phyloP scores from a whole-genome alignment of 2,113 vertebrate genomes.

The Phalacrocorax brasilianus region DNA sequence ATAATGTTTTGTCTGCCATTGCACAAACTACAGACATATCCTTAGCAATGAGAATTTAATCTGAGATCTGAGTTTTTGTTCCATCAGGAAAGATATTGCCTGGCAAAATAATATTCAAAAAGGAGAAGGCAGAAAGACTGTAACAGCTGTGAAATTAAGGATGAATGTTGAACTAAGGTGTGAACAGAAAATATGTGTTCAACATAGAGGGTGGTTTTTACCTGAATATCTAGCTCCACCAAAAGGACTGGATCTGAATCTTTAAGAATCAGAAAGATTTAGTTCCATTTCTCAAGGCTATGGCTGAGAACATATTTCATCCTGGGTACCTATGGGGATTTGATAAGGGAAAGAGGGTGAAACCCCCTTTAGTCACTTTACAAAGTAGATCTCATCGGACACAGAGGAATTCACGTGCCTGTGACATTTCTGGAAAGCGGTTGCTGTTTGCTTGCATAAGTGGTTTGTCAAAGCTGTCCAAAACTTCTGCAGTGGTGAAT shows the following conservation, averaged over 20 bases:
- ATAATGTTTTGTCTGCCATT: background rate
- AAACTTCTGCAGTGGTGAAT: background rate
- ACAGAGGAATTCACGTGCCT: background rate
- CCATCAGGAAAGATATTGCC: background rate
- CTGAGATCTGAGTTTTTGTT: background rate
- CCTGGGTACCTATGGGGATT: background rate
- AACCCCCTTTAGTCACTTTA: background rate
- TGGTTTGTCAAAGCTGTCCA: background rate
- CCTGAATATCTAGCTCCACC: conserved; percentile 50
- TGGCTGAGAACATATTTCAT: background rate
- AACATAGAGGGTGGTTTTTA: background rate
- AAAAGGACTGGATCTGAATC: conserved; percentile 14
- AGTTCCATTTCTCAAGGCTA: background rate
- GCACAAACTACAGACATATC: background rate
- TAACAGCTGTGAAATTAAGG: background rate
- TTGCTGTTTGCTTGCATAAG: background rate
- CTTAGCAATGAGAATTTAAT: background rate
- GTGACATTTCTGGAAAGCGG: background rate
- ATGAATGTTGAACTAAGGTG: background rate
- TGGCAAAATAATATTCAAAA: background rate
- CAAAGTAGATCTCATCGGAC: background rate
- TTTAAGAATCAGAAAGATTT: background rate
- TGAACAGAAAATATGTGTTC: background rate
- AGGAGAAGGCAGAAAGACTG: background rate
- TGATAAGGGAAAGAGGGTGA: background rate